Percentiles rank a stretch among this genome's conserved stretches.
These are phyloP conservation scores for Acinonyx jubatus DNA, from an alignment of 2,113 vertebrate genomes.

Conservation along the genomic window DNA sequence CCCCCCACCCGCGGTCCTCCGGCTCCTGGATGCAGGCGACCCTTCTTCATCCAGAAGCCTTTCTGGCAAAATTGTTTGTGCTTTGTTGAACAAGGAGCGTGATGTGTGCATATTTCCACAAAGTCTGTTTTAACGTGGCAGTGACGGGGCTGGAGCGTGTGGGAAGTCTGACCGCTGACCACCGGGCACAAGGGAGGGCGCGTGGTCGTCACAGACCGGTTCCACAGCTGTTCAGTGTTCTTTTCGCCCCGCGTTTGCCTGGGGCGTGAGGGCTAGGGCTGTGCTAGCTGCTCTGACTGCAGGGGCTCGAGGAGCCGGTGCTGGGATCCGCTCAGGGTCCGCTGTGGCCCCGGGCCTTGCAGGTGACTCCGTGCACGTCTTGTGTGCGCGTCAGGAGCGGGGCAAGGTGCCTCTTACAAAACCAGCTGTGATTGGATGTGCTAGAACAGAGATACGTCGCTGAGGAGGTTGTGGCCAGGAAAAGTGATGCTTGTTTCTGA, in stretches of 20 bases:
- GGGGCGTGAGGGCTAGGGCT: too few relatives aligned
- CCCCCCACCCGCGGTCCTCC: not conserved
- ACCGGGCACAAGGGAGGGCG: not conserved
- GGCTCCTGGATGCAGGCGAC: too few relatives aligned
- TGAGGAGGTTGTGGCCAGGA: not conserved
- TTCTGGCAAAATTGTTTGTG: constrained; percentile 24
- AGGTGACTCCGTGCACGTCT: too few relatives aligned
- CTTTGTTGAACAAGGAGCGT: not conserved
- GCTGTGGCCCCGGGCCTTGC: not conserved
- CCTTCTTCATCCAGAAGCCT: too few relatives aligned
- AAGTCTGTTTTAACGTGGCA: not conserved
- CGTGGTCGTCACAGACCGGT: not conserved
- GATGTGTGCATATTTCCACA: not conserved
- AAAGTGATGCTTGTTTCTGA: not conserved
- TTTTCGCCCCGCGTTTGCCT: not conserved
- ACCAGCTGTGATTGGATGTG: not conserved
- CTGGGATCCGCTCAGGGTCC: not conserved
- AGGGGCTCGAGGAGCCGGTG: not conserved
- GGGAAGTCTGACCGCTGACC: not conserved
- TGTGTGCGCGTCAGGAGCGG: not conserved
- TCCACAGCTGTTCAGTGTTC: not conserved
- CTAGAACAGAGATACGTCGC: not conserved
- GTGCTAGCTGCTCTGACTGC: too few relatives aligned
- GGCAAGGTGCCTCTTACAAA: not conserved
- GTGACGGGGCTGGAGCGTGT: not conserved